A percentile compares a stretch with the other conserved stretches of the same genome.
Evolutionary conservation across 2,797 vertebrate genomes (phyloP).

Genomic region (Hyperoplus lanceolatus): DNA sequence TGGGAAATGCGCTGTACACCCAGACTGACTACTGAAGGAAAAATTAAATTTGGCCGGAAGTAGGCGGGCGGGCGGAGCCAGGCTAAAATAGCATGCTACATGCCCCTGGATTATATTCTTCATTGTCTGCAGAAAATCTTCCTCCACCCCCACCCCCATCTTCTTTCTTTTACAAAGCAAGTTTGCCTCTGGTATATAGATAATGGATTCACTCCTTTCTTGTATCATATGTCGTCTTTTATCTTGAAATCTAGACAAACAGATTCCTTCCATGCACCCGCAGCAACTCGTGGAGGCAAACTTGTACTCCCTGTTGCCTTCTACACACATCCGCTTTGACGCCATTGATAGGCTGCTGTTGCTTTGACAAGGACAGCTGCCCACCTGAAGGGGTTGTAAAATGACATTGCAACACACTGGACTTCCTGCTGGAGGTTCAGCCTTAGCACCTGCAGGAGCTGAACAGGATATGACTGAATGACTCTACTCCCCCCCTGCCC

Average conservation of each 20-base stretch:
- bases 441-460: constrained; percentile 25
- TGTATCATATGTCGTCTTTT: background rate
- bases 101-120: no score
- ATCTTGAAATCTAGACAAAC: constrained; percentile 18
- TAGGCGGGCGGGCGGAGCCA: no score
- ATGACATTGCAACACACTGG: constrained; percentile 67
- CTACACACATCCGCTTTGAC: constrained; percentile 24
- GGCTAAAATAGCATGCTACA: background rate
- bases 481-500: constrained; percentile 11
- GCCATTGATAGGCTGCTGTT: constrained; percentile 25
- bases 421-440: constrained; percentile 53
- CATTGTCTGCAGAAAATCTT: background rate
- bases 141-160: background rate
- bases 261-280: background rate
- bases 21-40: no score
- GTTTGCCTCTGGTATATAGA: background rate
- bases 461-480: constrained; percentile 58
- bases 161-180: background rate
- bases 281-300: constrained; percentile 20
- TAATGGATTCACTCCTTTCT: background rate
- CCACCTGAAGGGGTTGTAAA: constrained; percentile 55
- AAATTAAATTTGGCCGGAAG: no score
- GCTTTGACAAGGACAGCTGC: constrained; percentile 49
- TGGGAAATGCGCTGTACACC: no score
- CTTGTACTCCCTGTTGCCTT: constrained; percentile 48